phyloP scores from a whole-genome alignment of 37 sponge, comb jelly and placozoan genomes.

The Spongia lamella region DNA sequence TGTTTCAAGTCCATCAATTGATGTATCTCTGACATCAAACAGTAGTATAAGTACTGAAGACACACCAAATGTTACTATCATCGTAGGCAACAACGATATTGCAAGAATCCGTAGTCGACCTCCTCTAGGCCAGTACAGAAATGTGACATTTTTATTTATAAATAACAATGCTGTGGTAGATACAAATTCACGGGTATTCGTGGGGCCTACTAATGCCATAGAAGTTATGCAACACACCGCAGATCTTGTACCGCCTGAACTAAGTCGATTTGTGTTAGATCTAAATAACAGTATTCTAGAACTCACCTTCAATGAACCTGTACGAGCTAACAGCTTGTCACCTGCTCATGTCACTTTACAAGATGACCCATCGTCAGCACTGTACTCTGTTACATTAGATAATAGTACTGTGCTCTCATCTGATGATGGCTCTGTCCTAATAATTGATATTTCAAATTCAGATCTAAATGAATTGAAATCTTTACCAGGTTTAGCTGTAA shows the following conservation, averaged over 20 bases:
- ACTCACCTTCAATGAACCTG: conserved; percentile 74
- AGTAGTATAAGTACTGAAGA: conserved; percentile 1
- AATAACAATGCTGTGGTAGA: conserved; percentile 24
- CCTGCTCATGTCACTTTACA: conserved; percentile 55
- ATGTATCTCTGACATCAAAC: conserved; percentile 46
- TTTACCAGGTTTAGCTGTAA: conserved; percentile 49
- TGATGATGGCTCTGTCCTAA: conserved; percentile 11
- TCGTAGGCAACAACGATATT: conserved; percentile 58
- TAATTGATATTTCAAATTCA: conserved; percentile 43
- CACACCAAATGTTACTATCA: conserved; percentile 64
- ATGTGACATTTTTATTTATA: conserved; percentile 57
- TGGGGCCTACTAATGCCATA: background rate
- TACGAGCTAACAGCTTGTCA: conserved; percentile 46
- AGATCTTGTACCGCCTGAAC: conserved; percentile 65
- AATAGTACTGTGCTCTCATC: conserved; percentile 40
- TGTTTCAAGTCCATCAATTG: conserved; percentile 16
- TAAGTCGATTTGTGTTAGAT: conserved; percentile 61
- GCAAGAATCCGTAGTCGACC: conserved; percentile 42
- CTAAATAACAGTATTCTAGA: conserved; percentile 62
- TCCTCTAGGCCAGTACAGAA: conserved; percentile 53
- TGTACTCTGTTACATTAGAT: conserved; percentile 16
- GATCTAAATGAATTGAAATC: conserved; percentile 73
- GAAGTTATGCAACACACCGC: conserved; percentile 40
- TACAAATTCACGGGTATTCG: background rate
- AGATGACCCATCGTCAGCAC: background rate